Evolutionary conservation across 1,140 invertebrate species (phyloP).

Genomic region (Oppia nitens): DNA sequence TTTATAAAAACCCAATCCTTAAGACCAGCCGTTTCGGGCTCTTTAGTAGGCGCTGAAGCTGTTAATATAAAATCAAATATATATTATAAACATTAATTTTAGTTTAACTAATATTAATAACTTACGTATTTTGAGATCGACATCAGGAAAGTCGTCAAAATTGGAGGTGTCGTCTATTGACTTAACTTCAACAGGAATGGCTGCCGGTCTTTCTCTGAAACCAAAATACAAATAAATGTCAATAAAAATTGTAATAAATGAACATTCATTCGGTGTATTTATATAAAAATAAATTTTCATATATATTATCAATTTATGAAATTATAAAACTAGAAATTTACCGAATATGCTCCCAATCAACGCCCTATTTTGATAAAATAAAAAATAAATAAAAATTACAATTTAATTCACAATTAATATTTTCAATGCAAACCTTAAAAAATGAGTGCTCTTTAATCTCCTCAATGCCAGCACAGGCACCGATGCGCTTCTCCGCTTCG

Average conservation of each 20-base stretch:
- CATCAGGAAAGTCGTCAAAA: slow-evolving; percentile 99
- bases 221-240: not conserved
- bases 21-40: slow-evolving; percentile 39
- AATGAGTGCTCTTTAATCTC: slow-evolving; percentile 40
- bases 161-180: slow-evolving; percentile 85
- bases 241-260: too few relatives aligned
- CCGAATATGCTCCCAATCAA: slow-evolving; percentile 65
- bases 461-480: slow-evolving; percentile 29
- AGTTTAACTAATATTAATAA: not conserved
- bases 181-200: slow-evolving; percentile 73
- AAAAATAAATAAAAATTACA: too few relatives aligned
- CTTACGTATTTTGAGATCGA: slow-evolving; percentile 72
- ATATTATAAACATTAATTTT: not conserved
- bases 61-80: slow-evolving; percentile 39
- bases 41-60: slow-evolving; percentile 32
- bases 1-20: slow-evolving; percentile 99
- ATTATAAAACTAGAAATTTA: not conserved
- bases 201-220: slow-evolving; percentile 80
- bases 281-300: too few relatives aligned
- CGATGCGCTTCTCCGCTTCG: slow-evolving; percentile 67
- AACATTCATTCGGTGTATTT: too few relatives aligned
- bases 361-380: slow-evolving; percentile 13
- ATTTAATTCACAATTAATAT: not conserved
- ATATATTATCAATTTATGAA: too few relatives aligned
- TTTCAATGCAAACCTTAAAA: slow-evolving; percentile 28